phyloP scores from a whole-genome alignment of 37 sponge, comb jelly and placozoan species.

The Halichondria panicea region DNA sequence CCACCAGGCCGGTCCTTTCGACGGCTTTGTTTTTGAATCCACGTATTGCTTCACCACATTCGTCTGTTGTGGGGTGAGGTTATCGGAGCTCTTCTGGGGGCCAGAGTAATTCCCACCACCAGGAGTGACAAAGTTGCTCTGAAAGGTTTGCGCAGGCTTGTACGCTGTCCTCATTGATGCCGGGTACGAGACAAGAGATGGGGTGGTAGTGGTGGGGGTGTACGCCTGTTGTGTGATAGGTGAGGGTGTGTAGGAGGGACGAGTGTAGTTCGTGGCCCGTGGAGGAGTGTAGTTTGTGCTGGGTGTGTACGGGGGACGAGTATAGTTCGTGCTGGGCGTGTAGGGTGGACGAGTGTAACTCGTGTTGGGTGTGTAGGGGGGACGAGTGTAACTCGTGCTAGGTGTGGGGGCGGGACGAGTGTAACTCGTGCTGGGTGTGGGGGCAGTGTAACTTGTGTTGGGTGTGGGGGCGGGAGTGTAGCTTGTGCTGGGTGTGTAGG shows the following conservation, averaged over 20 bases:
- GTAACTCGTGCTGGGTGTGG: no score
- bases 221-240: not conserved
- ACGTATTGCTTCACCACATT: conserved; percentile 39
- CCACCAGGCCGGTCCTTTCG: not conserved
- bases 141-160: not conserved
- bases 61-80: conserved; percentile 48
- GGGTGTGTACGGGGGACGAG: no score
- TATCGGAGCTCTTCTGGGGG: not conserved
- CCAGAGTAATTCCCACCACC: not conserved
- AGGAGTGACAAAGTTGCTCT: not conserved
- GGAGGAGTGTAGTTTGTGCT: no score
- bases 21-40: not conserved
- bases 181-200: not conserved
- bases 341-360: no score
- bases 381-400: no score
- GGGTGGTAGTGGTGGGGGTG: not conserved
- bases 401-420: no score
- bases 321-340: no score
- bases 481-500: conserved; percentile 10
- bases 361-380: no score
- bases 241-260: no score
- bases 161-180: not conserved
- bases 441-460: no score
- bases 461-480: no score
- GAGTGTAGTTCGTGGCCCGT: no score